Conservation (phyloP, 2,113 vertebrate species). For the Athene noctua region DNA sequence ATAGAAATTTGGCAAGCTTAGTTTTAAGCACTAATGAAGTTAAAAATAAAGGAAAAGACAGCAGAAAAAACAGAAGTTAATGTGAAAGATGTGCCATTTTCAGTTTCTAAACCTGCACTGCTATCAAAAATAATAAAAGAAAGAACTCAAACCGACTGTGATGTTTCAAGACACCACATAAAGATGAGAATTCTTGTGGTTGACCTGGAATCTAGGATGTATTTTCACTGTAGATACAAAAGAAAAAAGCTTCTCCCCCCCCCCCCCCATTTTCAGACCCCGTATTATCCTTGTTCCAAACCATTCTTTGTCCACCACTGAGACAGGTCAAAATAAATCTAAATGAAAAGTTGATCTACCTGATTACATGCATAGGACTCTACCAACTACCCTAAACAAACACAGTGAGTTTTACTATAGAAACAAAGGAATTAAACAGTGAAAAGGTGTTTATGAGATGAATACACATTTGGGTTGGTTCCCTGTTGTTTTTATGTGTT, state of each 20-base stretch:
- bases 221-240: background rate
- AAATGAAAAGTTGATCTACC: background rate
- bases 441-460: background rate
- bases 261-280: background rate
- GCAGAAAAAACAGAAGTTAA: background rate
- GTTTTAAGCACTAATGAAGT: background rate
- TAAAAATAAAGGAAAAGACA: background rate
- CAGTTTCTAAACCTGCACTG: background rate
- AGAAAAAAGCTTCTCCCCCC: background rate
- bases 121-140: background rate
- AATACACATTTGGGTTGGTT: background rate
- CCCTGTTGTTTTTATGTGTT: background rate
- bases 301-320: background rate
- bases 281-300: background rate
- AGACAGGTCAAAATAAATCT: background rate
- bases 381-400: background rate
- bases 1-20: background rate
- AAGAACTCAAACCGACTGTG: background rate
- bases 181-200: background rate
- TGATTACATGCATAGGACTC: background rate
- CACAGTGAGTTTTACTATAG: background rate
- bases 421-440: background rate
- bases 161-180: background rate
- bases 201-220: background rate
- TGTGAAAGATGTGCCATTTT: background rate